Percentiles rank a stretch among this genome's conserved stretches.
phyloP scores from a whole-genome alignment of 2,888 invertebrate species.

The Shargacucullia verbasci region DNA sequence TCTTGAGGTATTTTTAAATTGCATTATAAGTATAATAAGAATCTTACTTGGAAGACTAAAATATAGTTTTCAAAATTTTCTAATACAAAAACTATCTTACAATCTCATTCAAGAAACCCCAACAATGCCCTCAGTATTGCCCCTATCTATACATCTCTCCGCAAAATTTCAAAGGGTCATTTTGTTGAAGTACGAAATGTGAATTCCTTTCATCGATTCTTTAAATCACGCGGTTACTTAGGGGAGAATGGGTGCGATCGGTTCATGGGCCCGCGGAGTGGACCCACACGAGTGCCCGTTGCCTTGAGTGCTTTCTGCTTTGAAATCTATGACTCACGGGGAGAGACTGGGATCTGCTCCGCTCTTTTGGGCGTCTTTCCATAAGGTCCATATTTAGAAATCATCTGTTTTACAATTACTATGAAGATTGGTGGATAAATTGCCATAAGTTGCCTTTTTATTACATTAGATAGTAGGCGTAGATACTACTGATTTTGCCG shows the following conservation, averaged over 20 bases:
- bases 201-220: conserved; percentile 53
- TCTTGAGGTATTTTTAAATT: no score
- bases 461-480: no score
- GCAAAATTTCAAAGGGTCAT: conserved; percentile 41
- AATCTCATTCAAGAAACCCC: neutral
- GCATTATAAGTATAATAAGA: no score
- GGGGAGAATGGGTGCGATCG: conserved; percentile 58
- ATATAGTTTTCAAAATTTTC: no score
- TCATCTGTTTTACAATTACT: no score
- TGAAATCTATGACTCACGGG: conserved; percentile 44
- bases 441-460: no score
- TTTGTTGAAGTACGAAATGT: conserved; percentile 43
- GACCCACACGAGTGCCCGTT: conserved; percentile 66
- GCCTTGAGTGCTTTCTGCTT: conserved; percentile 69
- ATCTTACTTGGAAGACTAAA: no score
- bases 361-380: no score
- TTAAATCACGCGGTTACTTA: conserved; percentile 72
- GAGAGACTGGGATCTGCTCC: conserved; percentile 1
- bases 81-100: neutral
- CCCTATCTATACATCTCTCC: neutral
- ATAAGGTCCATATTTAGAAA: no score
- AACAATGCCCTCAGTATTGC: neutral
- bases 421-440: no score
- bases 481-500: no score
- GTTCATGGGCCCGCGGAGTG: conserved; percentile 52